A percentile compares a stretch with the other conserved stretches of the same genome.
Conservation (phyloP, 2,888 invertebrate genomes). For the Tenodera sinensis region DNA sequence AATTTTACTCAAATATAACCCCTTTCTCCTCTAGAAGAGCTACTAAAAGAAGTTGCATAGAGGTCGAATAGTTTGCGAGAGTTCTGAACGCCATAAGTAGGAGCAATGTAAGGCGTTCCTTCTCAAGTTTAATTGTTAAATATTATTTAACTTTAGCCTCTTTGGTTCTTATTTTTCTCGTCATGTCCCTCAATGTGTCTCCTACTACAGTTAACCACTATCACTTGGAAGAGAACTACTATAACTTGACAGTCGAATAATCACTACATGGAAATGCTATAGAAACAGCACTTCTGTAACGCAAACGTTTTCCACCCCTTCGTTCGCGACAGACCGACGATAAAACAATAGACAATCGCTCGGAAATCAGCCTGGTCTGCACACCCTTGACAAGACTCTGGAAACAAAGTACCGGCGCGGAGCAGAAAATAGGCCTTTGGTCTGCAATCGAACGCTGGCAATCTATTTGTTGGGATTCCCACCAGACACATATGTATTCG, state of each 20-base stretch:
- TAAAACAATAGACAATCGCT: background rate
- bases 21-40: no score
- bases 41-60: no score
- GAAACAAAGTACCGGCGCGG: background rate
- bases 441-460: background rate
- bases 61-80: no score
- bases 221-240: background rate
- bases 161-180: no score
- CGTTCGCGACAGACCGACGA: background rate
- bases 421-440: background rate
- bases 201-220: no score
- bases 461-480: background rate
- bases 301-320: background rate
- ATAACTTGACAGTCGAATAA: background rate
- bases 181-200: no score
- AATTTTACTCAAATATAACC: no score
- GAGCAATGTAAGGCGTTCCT: no score
- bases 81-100: no score
- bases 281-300: background rate
- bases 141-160: no score
- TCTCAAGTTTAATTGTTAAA: no score
- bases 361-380: background rate
- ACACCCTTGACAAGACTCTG: background rate
- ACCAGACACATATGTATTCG: background rate
- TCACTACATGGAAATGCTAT: background rate